phyloP scores from a whole-genome alignment of 2,797 vertebrate genomes.

The Moxostoma hubbsi region DNA sequence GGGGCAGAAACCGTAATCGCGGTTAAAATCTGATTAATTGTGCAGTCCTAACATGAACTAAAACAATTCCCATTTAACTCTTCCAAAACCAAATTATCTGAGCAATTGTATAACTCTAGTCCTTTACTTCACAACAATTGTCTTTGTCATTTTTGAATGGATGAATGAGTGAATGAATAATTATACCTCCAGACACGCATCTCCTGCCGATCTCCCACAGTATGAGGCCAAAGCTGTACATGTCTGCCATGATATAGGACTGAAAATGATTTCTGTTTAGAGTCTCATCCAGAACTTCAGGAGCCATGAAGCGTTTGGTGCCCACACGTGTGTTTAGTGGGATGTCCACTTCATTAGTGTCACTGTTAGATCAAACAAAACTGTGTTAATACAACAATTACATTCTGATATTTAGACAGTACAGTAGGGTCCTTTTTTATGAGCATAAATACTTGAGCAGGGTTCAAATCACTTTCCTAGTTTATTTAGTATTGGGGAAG shows the following conservation, averaged over 20 bases:
- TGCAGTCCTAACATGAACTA: too few relatives aligned
- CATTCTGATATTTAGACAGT: neutral
- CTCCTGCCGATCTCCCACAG: conserved; percentile 95
- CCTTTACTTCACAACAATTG: too few relatives aligned
- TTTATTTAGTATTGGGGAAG: too few relatives aligned
- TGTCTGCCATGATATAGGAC: conserved; percentile 98
- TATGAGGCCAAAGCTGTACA: conserved; percentile 98
- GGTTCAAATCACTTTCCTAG: neutral
- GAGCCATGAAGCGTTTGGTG: conserved; percentile 97
- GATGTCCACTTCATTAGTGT: conserved; percentile 97
- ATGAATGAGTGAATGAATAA: neutral
- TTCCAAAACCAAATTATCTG: too few relatives aligned
- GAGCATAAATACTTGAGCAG: neutral
- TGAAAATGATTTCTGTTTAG: conserved; percentile 94
- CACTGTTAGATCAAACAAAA: conserved; percentile 70
- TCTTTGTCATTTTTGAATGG: too few relatives aligned
- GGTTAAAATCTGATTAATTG: too few relatives aligned
- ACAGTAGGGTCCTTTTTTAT: neutral
- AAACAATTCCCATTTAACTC: too few relatives aligned
- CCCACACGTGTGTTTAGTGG: conserved; percentile 94
- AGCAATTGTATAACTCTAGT: too few relatives aligned
- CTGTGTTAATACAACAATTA: neutral
- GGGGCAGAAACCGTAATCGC: too few relatives aligned
- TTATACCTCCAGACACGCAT: conserved; percentile 93
- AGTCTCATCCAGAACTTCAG: conserved; percentile 94